These are phyloP conservation scores for Sitophilus oryzae DNA, from an alignment of 1,140 invertebrate genomes.

Conservation along the genomic window DNA sequence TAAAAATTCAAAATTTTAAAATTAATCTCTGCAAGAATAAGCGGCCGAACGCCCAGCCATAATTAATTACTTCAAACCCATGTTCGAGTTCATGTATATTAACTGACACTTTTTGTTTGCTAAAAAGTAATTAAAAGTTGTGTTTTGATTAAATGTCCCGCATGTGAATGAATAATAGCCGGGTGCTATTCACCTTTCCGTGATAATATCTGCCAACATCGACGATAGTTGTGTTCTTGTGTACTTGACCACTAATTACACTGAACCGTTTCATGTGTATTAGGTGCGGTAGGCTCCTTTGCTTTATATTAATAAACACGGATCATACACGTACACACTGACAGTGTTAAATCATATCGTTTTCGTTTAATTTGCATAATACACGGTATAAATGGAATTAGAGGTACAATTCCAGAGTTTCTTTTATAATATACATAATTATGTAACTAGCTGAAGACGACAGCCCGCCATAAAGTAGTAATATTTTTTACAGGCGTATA, in stretches of 20 bases:
- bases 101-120: constrained; percentile 21
- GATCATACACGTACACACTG: constrained; percentile 9
- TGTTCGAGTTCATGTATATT: constrained; percentile 19
- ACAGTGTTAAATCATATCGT: too few species aligned
- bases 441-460: too few species aligned
- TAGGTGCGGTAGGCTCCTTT: constrained; percentile 25
- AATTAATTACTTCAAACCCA: constrained; percentile 11
- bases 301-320: constrained; percentile 20
- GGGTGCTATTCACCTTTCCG: constrained; percentile 17
- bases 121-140: constrained; percentile 20
- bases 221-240: constrained; percentile 22
- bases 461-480: too few species aligned
- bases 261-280: constrained; percentile 25
- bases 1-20: constrained; percentile 13
- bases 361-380: too few species aligned
- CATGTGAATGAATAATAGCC: constrained; percentile 23
- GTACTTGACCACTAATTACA: constrained; percentile 25
- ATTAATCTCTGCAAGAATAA: constrained; percentile 17
- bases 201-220: constrained; percentile 27
- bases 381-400: too few species aligned
- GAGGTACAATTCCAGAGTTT: too few species aligned
- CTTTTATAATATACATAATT: too few species aligned
- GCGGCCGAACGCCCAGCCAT: constrained; percentile 1
- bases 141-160: constrained; percentile 22
- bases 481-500: too few species aligned